phyloP scores from a whole-genome alignment of 2,797 vertebrate genomes.

The Merluccius polli region DNA sequence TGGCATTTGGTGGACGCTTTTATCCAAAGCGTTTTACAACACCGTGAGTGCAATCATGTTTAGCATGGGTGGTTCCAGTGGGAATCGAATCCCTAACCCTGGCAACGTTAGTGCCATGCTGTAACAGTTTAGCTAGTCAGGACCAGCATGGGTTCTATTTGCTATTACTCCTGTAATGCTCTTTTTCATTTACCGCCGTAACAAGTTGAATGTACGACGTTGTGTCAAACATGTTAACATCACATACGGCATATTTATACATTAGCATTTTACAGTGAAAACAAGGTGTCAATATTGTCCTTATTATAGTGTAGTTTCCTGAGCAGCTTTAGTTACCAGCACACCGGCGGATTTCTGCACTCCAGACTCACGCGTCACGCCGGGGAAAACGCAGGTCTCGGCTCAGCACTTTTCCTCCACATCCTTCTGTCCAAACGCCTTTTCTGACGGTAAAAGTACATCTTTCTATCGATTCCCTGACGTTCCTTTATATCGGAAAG shows the following conservation, averaged over 20 bases:
- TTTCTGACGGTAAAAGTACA: neutral
- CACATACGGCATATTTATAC: neutral
- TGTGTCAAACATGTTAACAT: too few relatives aligned
- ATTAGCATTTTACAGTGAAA: neutral
- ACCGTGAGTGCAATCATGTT: too few relatives aligned
- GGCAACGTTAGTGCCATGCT: too few relatives aligned
- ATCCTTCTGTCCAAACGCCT: neutral
- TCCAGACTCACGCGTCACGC: neutral
- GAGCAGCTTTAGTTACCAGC: neutral
- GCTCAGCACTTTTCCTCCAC: neutral
- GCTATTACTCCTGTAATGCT: neutral
- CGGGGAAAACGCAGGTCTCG: neutral
- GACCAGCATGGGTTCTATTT: neutral
- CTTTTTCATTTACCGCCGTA: neutral
- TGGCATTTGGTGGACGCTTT: too few relatives aligned
- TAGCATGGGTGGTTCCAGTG: too few relatives aligned
- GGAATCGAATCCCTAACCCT: too few relatives aligned
- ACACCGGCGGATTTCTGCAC: neutral
- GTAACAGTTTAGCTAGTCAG: too few relatives aligned
- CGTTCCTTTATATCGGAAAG: neutral
- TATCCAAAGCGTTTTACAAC: too few relatives aligned
- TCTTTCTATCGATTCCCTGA: neutral
- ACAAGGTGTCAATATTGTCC: neutral
- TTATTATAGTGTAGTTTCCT: neutral
- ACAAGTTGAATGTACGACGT: too few relatives aligned